Base-by-base conservation (phyloP, 1,140 invertebrate genomes). In the Drosophila melanogaster region DNA sequence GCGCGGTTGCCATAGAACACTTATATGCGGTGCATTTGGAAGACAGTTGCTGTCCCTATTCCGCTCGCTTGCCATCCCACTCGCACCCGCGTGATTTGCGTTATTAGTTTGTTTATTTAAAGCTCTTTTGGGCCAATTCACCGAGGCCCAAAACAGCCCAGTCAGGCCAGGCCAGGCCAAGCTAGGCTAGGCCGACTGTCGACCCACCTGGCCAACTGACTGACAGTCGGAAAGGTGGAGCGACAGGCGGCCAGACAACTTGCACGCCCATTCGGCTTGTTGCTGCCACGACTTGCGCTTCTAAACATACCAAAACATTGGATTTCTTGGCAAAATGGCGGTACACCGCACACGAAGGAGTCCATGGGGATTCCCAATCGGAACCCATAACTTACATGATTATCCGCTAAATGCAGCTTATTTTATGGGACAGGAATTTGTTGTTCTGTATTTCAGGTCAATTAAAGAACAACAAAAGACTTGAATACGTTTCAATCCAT, bases 71-170 rank as follows among this genome's bases (percentile, higher is more conserved):
- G 22, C 44, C 30, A 2, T 15, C 59, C 24, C 30, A 51, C 67
- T 69, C 77, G 66, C 79, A 74, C 59, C 79, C 87, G 67, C 67
- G 72, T 80, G 72, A 80, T 89, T 89, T 89, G 60, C 51, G 84
- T 78, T 89, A 89, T 89, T 89, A 89, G 84, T 89, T 89, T 89
- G 84, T 89, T 89, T 89, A 89, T 89, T 89, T 84, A 89, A 89
- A 89, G 77, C 84, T 78, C 72, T 89, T 89, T 84, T 79, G 57
- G 84, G 71, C 70, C 79, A 69, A 77, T 77, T 69, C 19, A 22
- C 19, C 26, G 64, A 70, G 66, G 65, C 64, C 43, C 66, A 69
- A 73, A 73, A 77, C 79, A 81, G 65, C 19, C 19, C 79, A 81
- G 65, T 37, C 77, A 62, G 57, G 75, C 41, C 77, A 62, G 57